Evolutionary conservation across 2,113 vertebrate species (phyloP), one percentile per base, ranked within the genome.

Genomic region (Myotis lucifugus): DNA sequence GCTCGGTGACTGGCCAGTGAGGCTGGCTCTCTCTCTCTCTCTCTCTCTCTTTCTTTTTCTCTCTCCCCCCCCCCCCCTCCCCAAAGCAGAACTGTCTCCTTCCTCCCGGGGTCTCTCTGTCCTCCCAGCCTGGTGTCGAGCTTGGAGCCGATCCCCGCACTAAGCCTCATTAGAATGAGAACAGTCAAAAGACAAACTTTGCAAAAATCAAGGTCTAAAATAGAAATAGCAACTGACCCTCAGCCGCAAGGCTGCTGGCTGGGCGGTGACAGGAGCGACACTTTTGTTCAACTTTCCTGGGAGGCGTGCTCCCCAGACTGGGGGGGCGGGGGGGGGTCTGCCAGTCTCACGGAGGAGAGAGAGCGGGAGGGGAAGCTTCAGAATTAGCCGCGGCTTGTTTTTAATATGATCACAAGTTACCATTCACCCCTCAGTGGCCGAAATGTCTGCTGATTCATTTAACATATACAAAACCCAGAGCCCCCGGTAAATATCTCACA

Each of bases 91-190:
- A 96, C 93, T 96, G 97, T 96, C 59, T 89, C 90, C 87, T 85
- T 85, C 96, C 90, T 96, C 85, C 85, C 21, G 46, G 10, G 81
- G 87, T 90, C 79, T 42, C 93, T 97, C 88, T 97, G 95, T 96
- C 95, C 96, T 92, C 96, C 66, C 93, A 96, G 95, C 83, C 97
- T 96, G 93, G 92, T 86, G 78, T 93, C 79, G 96, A 83, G 85
- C 93, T 95, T 73, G 94, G 96, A 97, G 96, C 92, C 2, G 96
- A 96, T 96, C 96, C 94, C 96, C 91, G 90, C 91, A 77, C 96
- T 95, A 98, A 98, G 97, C 96, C 98, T 98, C 96, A 97, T 97
- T 97, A 97, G 97, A 97, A 97, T 96, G 8, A 97, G 96, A 98
- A 97, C 96, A 98, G 97, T 96, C 97, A 97, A 98, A 98, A 98